Conservation (phyloP, 64 coral and sea anemone species). For the Pachyseris speciosa region DNA sequence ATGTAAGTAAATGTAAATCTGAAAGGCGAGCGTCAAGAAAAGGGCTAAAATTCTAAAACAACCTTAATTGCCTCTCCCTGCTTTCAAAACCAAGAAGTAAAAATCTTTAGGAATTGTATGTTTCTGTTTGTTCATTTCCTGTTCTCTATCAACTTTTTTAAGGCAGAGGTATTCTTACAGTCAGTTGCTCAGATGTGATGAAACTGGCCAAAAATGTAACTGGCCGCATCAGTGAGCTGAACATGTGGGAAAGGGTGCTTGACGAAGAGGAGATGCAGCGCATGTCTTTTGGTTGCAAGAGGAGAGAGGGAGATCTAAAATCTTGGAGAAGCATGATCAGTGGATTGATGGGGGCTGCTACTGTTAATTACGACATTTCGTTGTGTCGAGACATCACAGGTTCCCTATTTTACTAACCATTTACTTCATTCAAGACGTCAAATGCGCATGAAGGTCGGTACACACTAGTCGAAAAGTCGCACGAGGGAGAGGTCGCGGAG, state of each 20-base stretch:
- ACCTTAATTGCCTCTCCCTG: no score
- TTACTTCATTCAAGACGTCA: no score
- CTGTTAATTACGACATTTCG: neutral
- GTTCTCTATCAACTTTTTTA: no score
- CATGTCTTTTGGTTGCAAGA: conserved; percentile 62
- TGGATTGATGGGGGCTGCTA: neutral
- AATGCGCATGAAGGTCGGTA: no score
- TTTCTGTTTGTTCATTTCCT: no score
- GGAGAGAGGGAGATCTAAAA: conserved; percentile 17
- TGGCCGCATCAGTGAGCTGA: conserved; percentile 41
- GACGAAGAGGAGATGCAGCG: conserved; percentile 48
- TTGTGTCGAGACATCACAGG: neutral
- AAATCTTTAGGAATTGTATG: no score
- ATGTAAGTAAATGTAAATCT: no score
- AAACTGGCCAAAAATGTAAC: neutral
- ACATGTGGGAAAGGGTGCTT: conserved; percentile 52
- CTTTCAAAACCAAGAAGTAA: no score
- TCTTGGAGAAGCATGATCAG: conserved; percentile 37
- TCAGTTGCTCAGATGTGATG: neutral
- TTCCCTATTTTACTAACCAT: neutral
- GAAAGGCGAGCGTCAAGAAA: no score
- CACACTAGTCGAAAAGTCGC: no score
- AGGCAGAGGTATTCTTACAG: conserved; percentile 1
- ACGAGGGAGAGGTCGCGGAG: no score
- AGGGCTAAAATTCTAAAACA: no score